A percentile compares a stretch with the other conserved stretches of the same genome.
Evolutionary conservation across 2,113 vertebrate genomes (phyloP).

Genomic region (Sebastes schlegelii): DNA sequence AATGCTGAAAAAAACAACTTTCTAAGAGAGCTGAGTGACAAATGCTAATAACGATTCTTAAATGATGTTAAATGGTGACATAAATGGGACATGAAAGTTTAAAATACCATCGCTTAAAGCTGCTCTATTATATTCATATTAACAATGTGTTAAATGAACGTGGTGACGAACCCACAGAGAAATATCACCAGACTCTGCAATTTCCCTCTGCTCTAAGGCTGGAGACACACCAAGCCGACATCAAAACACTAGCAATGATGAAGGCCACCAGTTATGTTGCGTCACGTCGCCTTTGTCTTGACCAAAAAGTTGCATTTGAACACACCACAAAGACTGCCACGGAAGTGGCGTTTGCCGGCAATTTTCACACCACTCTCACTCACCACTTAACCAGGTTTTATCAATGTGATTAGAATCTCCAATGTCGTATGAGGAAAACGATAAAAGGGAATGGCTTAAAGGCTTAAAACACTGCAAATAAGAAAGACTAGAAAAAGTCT

Average conservation of each 20-base stretch:
- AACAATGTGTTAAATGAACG: not conserved
- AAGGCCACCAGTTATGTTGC: too few relatives aligned
- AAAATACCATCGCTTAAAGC: not conserved
- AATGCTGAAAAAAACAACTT: not conserved
- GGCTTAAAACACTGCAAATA: not conserved
- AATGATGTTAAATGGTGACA: not conserved
- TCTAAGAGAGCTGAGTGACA: not conserved
- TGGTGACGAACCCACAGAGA: not conserved
- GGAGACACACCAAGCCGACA: too few relatives aligned
- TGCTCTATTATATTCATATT: not conserved
- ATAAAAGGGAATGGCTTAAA: not conserved
- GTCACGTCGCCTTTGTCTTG: too few relatives aligned
- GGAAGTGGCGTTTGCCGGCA: too few relatives aligned
- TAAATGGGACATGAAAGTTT: constrained; percentile 15
- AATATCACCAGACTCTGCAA: too few relatives aligned
- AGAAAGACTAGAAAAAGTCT: not conserved
- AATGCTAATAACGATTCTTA: not conserved
- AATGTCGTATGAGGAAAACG: not conserved
- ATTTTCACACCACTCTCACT: too few relatives aligned
- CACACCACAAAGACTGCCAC: too few relatives aligned
- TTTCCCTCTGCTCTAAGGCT: too few relatives aligned
- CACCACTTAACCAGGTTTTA: not conserved
- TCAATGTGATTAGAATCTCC: not conserved
- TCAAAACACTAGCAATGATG: too few relatives aligned
- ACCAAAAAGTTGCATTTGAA: too few relatives aligned